A percentile compares a stretch with the other conserved stretches of the same genome.
These are phyloP conservation scores for Serranus cabrilla DNA, from an alignment of 2,797 vertebrate genomes.

Conservation along the genomic window DNA sequence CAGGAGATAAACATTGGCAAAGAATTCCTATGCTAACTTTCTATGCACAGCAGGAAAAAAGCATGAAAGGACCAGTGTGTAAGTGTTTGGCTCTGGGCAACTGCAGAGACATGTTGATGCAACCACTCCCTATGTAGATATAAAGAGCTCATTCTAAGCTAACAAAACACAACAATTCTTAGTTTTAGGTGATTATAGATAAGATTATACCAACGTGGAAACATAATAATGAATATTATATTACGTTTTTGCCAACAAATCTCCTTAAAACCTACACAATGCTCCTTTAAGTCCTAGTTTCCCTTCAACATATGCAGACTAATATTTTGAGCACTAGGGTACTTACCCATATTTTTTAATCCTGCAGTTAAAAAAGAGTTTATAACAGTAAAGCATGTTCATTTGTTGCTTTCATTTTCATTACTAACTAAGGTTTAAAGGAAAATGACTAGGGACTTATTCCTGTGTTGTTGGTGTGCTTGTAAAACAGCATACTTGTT, in stretches of 20 bases:
- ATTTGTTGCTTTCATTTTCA: background rate
- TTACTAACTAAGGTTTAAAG: background rate
- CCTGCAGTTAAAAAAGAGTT: background rate
- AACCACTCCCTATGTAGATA: no score
- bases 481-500: background rate
- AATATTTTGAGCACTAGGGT: background rate
- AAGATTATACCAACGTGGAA: no score
- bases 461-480: background rate
- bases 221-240: no score
- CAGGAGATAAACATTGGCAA: background rate
- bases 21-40: background rate
- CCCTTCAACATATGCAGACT: background rate
- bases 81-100: no score
- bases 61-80: no score
- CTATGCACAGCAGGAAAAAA: background rate
- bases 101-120: no score
- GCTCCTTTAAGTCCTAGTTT: background rate
- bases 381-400: background rate
- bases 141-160: no score
- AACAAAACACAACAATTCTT: no score
- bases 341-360: background rate
- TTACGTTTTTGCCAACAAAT: no score
- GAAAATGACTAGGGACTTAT: background rate
- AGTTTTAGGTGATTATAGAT: no score
- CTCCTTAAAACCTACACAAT: no score